These are phyloP conservation scores for Salmo trutta DNA, from an alignment of 2,797 vertebrate species.

Conservation along the genomic window DNA sequence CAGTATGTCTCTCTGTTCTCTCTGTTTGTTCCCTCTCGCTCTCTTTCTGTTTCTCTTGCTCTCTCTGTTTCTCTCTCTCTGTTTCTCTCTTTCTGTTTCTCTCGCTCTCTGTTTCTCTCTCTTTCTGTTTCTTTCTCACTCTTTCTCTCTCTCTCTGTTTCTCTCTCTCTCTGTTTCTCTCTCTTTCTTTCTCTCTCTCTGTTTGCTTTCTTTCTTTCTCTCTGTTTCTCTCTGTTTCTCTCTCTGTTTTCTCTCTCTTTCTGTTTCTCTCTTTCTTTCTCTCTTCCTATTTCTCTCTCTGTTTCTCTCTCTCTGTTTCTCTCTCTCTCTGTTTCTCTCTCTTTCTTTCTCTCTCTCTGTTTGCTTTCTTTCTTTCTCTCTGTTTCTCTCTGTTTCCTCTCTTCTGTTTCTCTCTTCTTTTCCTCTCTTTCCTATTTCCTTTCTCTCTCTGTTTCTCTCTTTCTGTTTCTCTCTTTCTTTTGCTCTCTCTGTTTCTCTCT, in stretches of 20 bases:
- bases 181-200: conserved; percentile 11
- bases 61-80: conserved; percentile 13
- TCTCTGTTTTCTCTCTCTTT: neutral
- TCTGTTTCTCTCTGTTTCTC: neutral
- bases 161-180: neutral
- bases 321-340: too few relatives aligned
- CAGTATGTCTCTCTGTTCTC: conserved; percentile 1
- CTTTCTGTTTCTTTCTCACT: conserved; percentile 4
- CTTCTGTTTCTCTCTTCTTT: too few relatives aligned
- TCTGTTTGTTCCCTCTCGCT: conserved; percentile 1
- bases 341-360: too few relatives aligned
- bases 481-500: neutral
- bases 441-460: conserved; percentile 11
- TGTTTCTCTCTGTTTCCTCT: too few relatives aligned
- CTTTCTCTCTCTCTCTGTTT: too few relatives aligned
- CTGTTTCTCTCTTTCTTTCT: too few relatives aligned
- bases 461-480: neutral
- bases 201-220: conserved; percentile 20
- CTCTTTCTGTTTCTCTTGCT: conserved; percentile 34
- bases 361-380: too few relatives aligned
- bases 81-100: conserved; percentile 4
- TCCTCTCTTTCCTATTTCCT: too few relatives aligned
- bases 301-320: too few relatives aligned
- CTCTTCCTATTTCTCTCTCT: too few relatives aligned
- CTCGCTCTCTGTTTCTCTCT: conserved; percentile 6